Evolutionary conservation across 2,797 vertebrate genomes (phyloP).

Genomic region (Merluccius polli): DNA sequence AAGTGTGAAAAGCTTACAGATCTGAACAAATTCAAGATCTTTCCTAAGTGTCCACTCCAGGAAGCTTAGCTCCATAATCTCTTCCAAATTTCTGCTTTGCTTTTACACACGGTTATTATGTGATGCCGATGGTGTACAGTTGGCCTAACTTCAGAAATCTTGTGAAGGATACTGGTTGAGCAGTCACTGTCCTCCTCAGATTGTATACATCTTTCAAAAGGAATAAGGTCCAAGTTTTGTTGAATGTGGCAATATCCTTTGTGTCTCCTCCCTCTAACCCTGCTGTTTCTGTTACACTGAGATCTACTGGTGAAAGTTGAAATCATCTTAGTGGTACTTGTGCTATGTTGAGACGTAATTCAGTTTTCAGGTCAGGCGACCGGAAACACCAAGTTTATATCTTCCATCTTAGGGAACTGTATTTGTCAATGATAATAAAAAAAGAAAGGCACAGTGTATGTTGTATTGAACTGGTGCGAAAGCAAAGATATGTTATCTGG

Average conservation of each 20-base stretch:
- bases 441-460: slow-evolving; percentile 70
- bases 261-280: slow-evolving; percentile 52
- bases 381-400: slow-evolving; percentile 45
- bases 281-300: slow-evolving; percentile 48
- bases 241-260: slow-evolving; percentile 57
- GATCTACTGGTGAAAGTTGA: slow-evolving; percentile 53
- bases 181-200: slow-evolving; percentile 58
- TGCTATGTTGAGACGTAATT: slow-evolving; percentile 69
- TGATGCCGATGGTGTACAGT: slow-evolving; percentile 64
- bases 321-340: slow-evolving; percentile 68
- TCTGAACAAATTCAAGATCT: neutral
- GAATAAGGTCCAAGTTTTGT: slow-evolving; percentile 54
- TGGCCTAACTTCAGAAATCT: slow-evolving; percentile 52
- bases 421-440: slow-evolving; percentile 72
- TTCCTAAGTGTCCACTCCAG: slow-evolving; percentile 43
- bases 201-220: slow-evolving; percentile 46
- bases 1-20: slow-evolving; percentile 41
- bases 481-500: slow-evolving; percentile 55
- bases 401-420: slow-evolving; percentile 66
- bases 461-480: slow-evolving; percentile 72
- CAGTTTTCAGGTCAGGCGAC: slow-evolving; percentile 50
- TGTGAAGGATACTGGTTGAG: slow-evolving; percentile 51
- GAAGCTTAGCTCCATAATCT: slow-evolving; percentile 47
- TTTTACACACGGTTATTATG: slow-evolving; percentile 56
- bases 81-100: slow-evolving; percentile 45